These are phyloP conservation scores for Scrobipalpa atriplicella DNA, from an alignment of 2,888 invertebrate genomes.

Conservation along the genomic window DNA sequence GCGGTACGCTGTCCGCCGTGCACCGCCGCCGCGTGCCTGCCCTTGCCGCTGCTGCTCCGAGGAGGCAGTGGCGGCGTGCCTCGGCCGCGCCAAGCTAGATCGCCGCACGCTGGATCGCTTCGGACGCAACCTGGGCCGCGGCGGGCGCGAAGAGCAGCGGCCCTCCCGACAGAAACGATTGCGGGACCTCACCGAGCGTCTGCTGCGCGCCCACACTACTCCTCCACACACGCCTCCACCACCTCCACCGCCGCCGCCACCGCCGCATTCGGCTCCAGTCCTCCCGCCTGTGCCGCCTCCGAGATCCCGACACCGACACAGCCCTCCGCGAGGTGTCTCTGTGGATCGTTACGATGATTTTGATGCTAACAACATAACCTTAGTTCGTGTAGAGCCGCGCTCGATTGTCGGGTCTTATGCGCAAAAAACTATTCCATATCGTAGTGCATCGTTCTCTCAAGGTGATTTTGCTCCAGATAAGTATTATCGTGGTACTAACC, in stretches of 20 bases:
- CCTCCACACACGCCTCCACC: slow-evolving; percentile 49
- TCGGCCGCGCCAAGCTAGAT: slow-evolving; percentile 77
- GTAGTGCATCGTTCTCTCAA: slow-evolving; percentile 94
- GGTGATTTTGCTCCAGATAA: slow-evolving; percentile 88
- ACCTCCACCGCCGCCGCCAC: slow-evolving; percentile 68
- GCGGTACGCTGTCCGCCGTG: slow-evolving; percentile 87
- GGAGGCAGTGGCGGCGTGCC: slow-evolving; percentile 80
- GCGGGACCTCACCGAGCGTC: slow-evolving; percentile 91
- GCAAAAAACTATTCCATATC: slow-evolving; percentile 87
- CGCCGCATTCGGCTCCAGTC: slow-evolving; percentile 79
- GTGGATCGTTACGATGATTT: slow-evolving; percentile 75
- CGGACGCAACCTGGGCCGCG: slow-evolving; percentile 88
- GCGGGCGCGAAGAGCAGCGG: slow-evolving; percentile 77
- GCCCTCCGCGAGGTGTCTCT: slow-evolving; percentile 73
- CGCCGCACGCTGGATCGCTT: slow-evolving; percentile 91
- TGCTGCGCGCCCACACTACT: slow-evolving; percentile 81
- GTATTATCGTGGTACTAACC: slow-evolving; percentile 63
- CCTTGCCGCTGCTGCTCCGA: slow-evolving; percentile 82
- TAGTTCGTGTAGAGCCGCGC: slow-evolving; percentile 83
- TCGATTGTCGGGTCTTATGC: slow-evolving; percentile 84
- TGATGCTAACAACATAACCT: slow-evolving; percentile 75
- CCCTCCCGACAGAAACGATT: slow-evolving; percentile 86
- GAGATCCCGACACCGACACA: slow-evolving; percentile 77
- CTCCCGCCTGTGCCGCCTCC: slow-evolving; percentile 82
- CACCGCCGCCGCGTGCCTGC: slow-evolving; percentile 83